Evolutionary conservation across 2,888 invertebrate genomes (phyloP).

Genomic region (Trissoscelio sp.): DNA sequence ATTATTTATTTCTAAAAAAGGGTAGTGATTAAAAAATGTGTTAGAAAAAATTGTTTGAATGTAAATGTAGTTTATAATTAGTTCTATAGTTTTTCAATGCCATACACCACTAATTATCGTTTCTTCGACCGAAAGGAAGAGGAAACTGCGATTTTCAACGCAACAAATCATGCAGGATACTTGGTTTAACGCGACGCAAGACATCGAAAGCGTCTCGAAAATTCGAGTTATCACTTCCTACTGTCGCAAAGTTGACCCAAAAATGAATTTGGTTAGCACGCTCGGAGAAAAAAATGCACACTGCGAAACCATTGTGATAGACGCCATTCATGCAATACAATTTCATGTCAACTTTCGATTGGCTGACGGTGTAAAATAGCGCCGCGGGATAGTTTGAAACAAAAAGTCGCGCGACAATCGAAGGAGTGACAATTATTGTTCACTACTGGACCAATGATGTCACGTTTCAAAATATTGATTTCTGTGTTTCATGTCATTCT

Average conservation of each 20-base stretch:
- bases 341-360: conserved; percentile 70
- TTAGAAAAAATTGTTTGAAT: too few species aligned
- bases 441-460: conserved; percentile 72
- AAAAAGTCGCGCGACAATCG: conserved; percentile 71
- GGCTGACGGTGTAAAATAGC: conserved; percentile 76
- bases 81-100: conserved; percentile 11
- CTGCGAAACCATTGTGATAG: conserved; percentile 48
- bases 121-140: conserved; percentile 71
- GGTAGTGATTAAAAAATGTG: too few species aligned
- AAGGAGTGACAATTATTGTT: conserved; percentile 73
- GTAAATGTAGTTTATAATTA: too few species aligned
- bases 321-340: conserved; percentile 67
- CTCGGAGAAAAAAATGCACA: conserved; percentile 31
- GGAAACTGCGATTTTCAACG: conserved; percentile 77
- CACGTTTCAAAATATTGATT: not conserved
- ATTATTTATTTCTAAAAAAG: too few species aligned
- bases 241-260: conserved; percentile 70
- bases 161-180: conserved; percentile 76
- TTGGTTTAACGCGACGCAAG: conserved; percentile 76
- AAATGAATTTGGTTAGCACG: conserved; percentile 54
- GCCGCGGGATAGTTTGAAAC: conserved; percentile 74
- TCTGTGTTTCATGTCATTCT: too few species aligned
- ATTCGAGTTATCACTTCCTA: conserved; percentile 75
- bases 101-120: conserved; percentile 32
- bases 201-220: conserved; percentile 67